Conservation (phyloP, 2,797 vertebrate genomes). For the Enteromius trimaculatus region DNA sequence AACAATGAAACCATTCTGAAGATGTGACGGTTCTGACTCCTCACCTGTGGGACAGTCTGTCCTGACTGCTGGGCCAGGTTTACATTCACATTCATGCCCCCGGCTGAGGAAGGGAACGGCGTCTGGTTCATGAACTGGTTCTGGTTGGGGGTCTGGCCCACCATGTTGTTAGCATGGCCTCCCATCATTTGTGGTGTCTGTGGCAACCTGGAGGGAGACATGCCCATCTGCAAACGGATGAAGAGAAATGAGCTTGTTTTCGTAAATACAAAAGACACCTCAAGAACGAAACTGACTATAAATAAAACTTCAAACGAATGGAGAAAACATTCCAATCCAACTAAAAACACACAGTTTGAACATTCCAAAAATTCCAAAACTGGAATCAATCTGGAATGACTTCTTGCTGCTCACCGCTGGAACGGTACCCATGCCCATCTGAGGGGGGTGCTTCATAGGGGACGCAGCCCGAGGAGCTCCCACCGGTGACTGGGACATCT, state of each 20-base stretch:
- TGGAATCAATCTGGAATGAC: background rate
- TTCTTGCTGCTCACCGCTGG: conserved; percentile 80
- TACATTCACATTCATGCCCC: conserved; percentile 85
- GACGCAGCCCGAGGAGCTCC: conserved; percentile 87
- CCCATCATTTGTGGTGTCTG: conserved; percentile 89
- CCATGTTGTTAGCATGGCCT: conserved; percentile 85
- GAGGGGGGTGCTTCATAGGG: conserved; percentile 92
- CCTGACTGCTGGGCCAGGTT: conserved; percentile 79
- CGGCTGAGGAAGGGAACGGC: conserved; percentile 82
- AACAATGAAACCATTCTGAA: background rate
- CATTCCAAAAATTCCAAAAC: background rate
- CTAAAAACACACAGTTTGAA: background rate
- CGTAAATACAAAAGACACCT: background rate
- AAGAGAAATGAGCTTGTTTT: background rate
- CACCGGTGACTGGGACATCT: conserved; percentile 87
- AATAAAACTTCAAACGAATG: background rate
- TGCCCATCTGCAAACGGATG: conserved; percentile 84
- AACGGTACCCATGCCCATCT: conserved; percentile 91
- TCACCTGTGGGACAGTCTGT: conserved; percentile 89
- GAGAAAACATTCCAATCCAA: background rate
- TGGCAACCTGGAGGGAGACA: conserved; percentile 95
- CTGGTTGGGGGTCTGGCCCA: conserved; percentile 87
- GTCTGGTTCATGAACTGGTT: conserved; percentile 90
- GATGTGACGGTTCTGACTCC: background rate
- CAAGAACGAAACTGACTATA: background rate